These are phyloP conservation scores for Alaudala cheleensis DNA, from an alignment of 2,113 vertebrate species.

Conservation along the genomic window DNA sequence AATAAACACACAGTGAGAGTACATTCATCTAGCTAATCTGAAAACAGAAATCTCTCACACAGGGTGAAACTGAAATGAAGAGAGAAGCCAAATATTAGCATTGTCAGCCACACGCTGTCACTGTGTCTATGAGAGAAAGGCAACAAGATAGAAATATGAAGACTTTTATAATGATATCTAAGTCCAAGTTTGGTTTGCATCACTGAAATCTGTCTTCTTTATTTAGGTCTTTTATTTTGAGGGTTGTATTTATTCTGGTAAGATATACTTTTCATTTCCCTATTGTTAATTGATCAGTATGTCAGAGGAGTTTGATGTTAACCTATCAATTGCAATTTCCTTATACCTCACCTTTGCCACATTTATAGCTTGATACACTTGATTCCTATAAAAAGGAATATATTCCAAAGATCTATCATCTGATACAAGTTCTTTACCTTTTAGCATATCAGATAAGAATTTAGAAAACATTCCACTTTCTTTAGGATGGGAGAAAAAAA, in stretches of 20 bases:
- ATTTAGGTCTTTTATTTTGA: background rate
- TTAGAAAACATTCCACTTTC: background rate
- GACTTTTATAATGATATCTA: background rate
- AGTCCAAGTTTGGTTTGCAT: background rate
- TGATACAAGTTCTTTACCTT: background rate
- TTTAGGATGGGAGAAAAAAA: background rate
- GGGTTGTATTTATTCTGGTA: background rate
- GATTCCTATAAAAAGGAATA: background rate
- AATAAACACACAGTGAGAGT: slow-evolving; percentile 7
- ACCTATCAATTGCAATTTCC: background rate
- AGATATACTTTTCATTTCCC: background rate
- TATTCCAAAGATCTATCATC: background rate
- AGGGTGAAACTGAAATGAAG: background rate
- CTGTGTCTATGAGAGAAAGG: background rate
- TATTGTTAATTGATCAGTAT: background rate
- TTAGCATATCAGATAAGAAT: background rate
- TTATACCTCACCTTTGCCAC: background rate
- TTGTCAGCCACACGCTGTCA: background rate
- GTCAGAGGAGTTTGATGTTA: background rate
- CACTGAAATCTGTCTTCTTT: background rate
- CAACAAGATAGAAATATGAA: background rate
- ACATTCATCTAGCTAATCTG: slow-evolving; percentile 1
- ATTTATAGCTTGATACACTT: background rate
- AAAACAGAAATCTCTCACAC: background rate
- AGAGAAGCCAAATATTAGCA: background rate